phyloP scores from a whole-genome alignment of 2,888 invertebrate genomes.

The Lithosia quadra region DNA sequence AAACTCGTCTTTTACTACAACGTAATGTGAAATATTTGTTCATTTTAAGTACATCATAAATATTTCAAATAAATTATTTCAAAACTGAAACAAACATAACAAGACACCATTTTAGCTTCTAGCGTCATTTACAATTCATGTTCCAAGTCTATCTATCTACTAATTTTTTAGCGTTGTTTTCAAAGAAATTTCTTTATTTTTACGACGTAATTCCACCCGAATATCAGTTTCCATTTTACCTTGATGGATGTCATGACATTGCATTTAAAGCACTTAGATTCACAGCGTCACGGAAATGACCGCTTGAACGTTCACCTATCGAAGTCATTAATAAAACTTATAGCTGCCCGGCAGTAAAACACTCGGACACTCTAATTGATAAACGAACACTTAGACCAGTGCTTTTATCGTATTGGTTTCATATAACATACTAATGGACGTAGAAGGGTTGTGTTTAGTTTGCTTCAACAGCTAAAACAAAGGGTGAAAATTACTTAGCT shows the following conservation, averaged over 20 bases:
- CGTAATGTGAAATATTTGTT: no score
- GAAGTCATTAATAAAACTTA: constrained; percentile 47
- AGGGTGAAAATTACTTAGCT: constrained; percentile 30
- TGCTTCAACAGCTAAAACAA: constrained; percentile 37
- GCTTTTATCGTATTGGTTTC: constrained; percentile 71
- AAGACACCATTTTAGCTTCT: background rate
- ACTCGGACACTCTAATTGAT: constrained; percentile 67
- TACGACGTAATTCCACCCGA: constrained; percentile 28
- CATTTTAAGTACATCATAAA: no score
- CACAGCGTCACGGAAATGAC: constrained; percentile 33
- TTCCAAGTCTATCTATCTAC: constrained; percentile 16
- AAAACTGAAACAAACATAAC: constrained; percentile 5
- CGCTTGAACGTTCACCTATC: constrained; percentile 37
- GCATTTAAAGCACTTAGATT: constrained; percentile 42
- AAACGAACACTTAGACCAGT: constrained; percentile 56
- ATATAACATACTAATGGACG: constrained; percentile 69
- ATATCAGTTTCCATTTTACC: constrained; percentile 32
- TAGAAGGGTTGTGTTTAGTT: constrained; percentile 60
- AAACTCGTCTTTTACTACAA: background rate
- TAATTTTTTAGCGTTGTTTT: constrained; percentile 24
- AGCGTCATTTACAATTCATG: constrained; percentile 13
- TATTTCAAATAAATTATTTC: background rate
- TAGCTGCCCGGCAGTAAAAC: constrained; percentile 46
- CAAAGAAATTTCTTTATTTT: constrained; percentile 29
- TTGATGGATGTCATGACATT: constrained; percentile 45